Base-by-base conservation (phyloP, 2,888 invertebrate genomes). In the Venustoraphidia nigricollis region DNA sequence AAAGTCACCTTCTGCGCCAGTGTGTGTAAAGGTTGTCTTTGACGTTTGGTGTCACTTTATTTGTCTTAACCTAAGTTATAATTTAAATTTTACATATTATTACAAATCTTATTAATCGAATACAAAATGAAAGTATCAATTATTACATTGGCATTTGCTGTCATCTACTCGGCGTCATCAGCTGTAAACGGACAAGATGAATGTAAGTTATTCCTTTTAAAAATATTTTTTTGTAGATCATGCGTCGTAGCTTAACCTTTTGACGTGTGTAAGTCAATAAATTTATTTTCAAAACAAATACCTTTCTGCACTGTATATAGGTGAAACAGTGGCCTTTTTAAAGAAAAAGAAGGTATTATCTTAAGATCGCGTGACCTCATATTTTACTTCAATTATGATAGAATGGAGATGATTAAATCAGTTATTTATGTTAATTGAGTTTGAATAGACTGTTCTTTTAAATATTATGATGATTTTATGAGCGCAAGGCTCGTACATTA, bases 1-100 rank as follows among this genome's bases (percentile, higher is more conserved):
- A 42, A 36, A 62, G 74, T 76, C 72, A 79, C 84, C 87, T 88
- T 88, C 87, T 88, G 75, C 81, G 73, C 86, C 87, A 88, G 87
- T 87, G 87, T 71, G 87, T 85, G 83, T 86, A 88, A 88, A 87
- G 87, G 86, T 78, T 69, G 71, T 60, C 60, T 55, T 55, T 46
- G 34, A 43, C 27, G 27, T 27, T 27, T 27, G 27, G 27, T 27
- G 14, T 13, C 17, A 27, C 27, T 43, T 36, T 41, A 11, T 27
- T 13, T 36, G 13, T 17, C 10, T 41, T 44, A 44, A 44, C 44
- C 44, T 44, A 44, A 10, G 17, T 44, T 10, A 34, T 39, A 41
- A 41, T 41, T 41, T 14, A 9, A 14, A 14, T 41, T 41, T 14
- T 41, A 34, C 10, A 9, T 27, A 11, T 10, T 14, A 27, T 13